Base-by-base conservation (phyloP, 2,888 invertebrate genomes). In the Pachydiplax longipennis region DNA sequence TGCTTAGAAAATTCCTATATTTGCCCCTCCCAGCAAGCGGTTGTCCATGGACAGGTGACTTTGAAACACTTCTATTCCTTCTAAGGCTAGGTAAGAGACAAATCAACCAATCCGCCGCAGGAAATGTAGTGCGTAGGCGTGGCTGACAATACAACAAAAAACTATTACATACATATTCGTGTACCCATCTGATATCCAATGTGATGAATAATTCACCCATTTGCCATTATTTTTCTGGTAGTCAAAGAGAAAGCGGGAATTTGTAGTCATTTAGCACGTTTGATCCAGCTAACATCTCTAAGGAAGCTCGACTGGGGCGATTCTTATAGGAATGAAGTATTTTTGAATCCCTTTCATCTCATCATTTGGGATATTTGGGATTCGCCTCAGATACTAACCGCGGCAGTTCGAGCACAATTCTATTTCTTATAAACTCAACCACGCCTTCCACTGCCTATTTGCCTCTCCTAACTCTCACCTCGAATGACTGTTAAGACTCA, bases 371-470 rank as follows among this genome's bases (percentile, higher is more conserved):
- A 8, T 25, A 31, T 10, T 10, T 31, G 31, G 3, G 13, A 13
- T 13, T 3, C 31, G 5, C 31, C 73, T 31, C 25, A 73, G 31
- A 31, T 31, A 31, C 73, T 13, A 15, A 31, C 73, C 13, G 73
- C n/a, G n/a, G 13, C 65, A 65, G 65, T 65, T 25, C 3, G 73
- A 73, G 31, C 25, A 13, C 73, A 13, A 25, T 25, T 65, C 65
- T 13, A 31, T 73, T 31, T 31, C 12, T 12, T 2, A 2, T 0
- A 12, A 31, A 87, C 40, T 22, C 37, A 35, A 13, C 40, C 87
- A 65, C 87, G n/a, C 87, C 87, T 61, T 37, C n/a, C 22, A n/a
- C 87, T 65, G n/a, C 58, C 87, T 40, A 61, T 61, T 37, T 61
- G 58, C 58, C 22, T 37, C 61, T 15, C 87, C 35, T 61, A 87